These are phyloP conservation scores for Drosophila villosipedis DNA, from an alignment of 2,888 invertebrate species.

Conservation along the genomic window DNA sequence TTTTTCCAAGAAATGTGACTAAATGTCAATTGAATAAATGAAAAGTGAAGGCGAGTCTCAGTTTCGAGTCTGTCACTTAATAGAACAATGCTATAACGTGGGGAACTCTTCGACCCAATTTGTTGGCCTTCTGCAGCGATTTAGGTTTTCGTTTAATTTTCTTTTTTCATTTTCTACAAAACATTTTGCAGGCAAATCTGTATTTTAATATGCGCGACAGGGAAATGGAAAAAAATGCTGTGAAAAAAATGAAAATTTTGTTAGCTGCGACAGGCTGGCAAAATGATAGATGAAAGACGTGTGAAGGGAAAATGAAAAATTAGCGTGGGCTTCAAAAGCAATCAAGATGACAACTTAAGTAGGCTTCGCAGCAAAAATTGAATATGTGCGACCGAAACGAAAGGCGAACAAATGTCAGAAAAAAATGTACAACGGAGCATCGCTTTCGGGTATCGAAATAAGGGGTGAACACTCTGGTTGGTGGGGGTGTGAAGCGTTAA, in stretches of 20 bases:
- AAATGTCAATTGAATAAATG: constrained; percentile 57
- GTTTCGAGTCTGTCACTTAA: constrained; percentile 63
- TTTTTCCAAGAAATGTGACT: constrained; percentile 27
- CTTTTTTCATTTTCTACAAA: constrained; percentile 44
- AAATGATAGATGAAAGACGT: constrained; percentile 66
- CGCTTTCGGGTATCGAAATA: constrained; percentile 10
- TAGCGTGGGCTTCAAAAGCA: constrained; percentile 78
- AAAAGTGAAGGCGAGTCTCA: constrained; percentile 43
- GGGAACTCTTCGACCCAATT: constrained; percentile 29
- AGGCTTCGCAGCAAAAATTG: constrained; percentile 66
- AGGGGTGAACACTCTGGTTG: constrained; percentile 16
- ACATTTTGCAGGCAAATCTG: constrained; percentile 64
- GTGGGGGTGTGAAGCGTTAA: constrained; percentile 4
- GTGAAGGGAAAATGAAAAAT: constrained; percentile 52
- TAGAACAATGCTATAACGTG: constrained; percentile 60
- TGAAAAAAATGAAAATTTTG: constrained; percentile 66
- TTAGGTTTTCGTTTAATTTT: constrained; percentile 40
- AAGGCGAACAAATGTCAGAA: constrained; percentile 20
- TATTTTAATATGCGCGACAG: constrained; percentile 48
- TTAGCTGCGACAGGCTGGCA: constrained; percentile 61
- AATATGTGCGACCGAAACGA: constrained; percentile 34
- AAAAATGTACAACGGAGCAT: constrained; percentile 23
- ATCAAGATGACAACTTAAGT: constrained; percentile 81
- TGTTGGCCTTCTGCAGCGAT: constrained; percentile 21
- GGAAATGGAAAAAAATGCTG: constrained; percentile 14